These are phyloP conservation scores for Ochropacha duplaris DNA, from an alignment of 2,888 invertebrate species.

Conservation along the genomic window DNA sequence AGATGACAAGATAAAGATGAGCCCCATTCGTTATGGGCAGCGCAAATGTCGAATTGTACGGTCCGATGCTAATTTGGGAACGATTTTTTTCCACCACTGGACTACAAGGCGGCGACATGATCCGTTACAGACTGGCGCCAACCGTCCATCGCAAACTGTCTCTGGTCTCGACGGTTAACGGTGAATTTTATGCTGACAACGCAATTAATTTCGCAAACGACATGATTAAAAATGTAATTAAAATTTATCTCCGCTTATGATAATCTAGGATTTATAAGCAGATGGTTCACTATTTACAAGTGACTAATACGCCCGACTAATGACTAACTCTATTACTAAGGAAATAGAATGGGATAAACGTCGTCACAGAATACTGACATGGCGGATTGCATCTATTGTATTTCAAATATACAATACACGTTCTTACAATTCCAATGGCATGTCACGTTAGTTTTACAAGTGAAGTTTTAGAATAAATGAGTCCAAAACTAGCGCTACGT, in stretches of 20 bases:
- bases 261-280: neutral
- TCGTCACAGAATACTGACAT: too few species aligned
- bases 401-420: too few species aligned
- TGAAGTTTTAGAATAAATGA: neutral
- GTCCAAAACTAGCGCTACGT: neutral
- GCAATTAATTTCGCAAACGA: constrained; percentile 13
- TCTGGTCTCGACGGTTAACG: constrained; percentile 41
- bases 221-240: constrained; percentile 9
- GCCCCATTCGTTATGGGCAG: constrained; percentile 1
- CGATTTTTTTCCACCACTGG: constrained; percentile 20
- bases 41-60: constrained; percentile 14
- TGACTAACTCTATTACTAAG: constrained; percentile 11
- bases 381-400: neutral
- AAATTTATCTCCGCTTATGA: neutral
- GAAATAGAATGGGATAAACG: constrained; percentile 8
- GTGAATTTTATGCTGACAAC: constrained; percentile 35
- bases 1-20: neutral
- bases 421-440: too few species aligned
- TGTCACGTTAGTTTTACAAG: too few species aligned
- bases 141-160: constrained; percentile 23
- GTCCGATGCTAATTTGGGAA: constrained; percentile 28
- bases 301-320: constrained; percentile 12
- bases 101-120: constrained; percentile 35
- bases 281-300: constrained; percentile 5
- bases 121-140: constrained; percentile 56